These are phyloP conservation scores for Phylloscopus collybita DNA, from an alignment of 2,797 vertebrate species.

Conservation along the genomic window DNA sequence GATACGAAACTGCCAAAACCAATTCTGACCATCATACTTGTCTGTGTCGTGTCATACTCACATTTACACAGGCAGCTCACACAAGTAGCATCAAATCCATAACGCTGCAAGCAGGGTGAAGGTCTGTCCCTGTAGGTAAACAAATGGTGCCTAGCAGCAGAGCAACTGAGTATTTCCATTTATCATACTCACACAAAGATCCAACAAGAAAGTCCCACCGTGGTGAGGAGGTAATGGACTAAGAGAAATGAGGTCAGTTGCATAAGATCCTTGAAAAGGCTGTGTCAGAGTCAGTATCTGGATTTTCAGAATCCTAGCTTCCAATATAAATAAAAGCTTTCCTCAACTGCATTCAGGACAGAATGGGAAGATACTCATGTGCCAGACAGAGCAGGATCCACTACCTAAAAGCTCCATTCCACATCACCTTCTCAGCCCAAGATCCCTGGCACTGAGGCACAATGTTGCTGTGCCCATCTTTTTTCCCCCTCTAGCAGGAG, in stretches of 20 bases:
- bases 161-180: not conserved
- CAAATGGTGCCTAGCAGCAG: not conserved
- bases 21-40: not conserved
- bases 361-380: not conserved
- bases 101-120: not conserved
- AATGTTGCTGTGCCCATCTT: not conserved
- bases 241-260: not conserved
- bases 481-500: not conserved
- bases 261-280: slow-evolving; percentile 10
- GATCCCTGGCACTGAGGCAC: not conserved
- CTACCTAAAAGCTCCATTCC: not conserved
- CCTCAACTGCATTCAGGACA: not conserved
- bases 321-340: not conserved
- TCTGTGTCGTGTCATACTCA: not conserved
- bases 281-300: not conserved
- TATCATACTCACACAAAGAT: not conserved
- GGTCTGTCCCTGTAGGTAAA: not conserved
- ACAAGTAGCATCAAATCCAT: not conserved
- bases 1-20: not conserved
- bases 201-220: not conserved
- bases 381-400: not conserved
- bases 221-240: not conserved
- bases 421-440: not conserved
- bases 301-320: not conserved
- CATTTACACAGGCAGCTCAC: not conserved